Evolutionary conservation across 2,888 invertebrate genomes (phyloP).

Genomic region (Lasioglossum malachurum): DNA sequence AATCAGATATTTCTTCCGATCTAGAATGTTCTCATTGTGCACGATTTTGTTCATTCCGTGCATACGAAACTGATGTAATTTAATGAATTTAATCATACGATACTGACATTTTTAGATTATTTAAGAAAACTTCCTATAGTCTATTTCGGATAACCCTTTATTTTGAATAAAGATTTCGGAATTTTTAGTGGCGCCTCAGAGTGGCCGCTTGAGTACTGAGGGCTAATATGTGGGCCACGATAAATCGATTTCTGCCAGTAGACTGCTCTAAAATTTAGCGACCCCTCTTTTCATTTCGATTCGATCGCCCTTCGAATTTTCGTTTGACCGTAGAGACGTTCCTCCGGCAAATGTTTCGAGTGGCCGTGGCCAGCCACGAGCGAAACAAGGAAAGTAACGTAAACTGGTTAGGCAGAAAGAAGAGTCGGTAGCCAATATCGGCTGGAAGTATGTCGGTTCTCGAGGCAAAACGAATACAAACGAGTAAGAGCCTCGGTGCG

Average conservation of each 20-base stretch:
- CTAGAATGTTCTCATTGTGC: neutral
- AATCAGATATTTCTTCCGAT: neutral
- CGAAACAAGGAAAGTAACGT: neutral
- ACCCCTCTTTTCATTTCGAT: neutral
- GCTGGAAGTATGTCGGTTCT: constrained; percentile 41
- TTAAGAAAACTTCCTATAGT: too few relatives aligned
- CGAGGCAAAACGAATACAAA: constrained; percentile 62
- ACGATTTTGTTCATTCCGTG: neutral
- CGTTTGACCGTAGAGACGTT: neutral
- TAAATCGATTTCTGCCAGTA: neutral
- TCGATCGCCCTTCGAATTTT: neutral
- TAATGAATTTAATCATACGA: neutral
- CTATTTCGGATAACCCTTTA: neutral
- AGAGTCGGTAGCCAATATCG: constrained; percentile 48
- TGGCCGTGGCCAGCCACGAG: neutral
- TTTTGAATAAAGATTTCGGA: neutral
- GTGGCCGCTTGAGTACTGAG: neutral
- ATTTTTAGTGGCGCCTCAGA: neutral
- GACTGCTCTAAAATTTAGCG: neutral
- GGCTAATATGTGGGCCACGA: too few relatives aligned
- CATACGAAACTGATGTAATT: neutral
- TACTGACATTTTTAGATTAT: neutral
- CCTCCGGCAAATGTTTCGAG: neutral
- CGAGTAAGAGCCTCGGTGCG: constrained; percentile 58
- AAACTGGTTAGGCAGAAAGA: constrained; percentile 33